These are phyloP conservation scores for Melinaea menophilus DNA, from an alignment of 2,888 invertebrate species.

Conservation along the genomic window DNA sequence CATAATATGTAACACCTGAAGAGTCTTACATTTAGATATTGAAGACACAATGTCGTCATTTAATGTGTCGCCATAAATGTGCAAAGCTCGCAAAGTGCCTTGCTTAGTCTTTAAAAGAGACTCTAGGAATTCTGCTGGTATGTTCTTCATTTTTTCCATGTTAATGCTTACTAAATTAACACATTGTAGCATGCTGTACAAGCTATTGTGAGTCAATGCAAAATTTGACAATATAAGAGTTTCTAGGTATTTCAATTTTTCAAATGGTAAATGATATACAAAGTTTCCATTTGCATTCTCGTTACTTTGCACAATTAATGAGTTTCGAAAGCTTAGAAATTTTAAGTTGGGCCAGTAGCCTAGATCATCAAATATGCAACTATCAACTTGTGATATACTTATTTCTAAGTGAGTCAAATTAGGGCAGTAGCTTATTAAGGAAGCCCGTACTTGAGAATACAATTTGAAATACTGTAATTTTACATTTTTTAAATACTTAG, in stretches of 20 bases:
- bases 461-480: constrained; percentile 76
- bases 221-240: constrained; percentile 71
- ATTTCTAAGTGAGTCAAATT: constrained; percentile 75
- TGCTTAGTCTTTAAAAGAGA: constrained; percentile 66
- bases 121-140: constrained; percentile 71
- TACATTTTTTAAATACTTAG: constrained; percentile 73
- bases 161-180: constrained; percentile 70
- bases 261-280: constrained; percentile 73
- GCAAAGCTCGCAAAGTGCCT: constrained; percentile 59
- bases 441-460: constrained; percentile 72
- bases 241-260: constrained; percentile 64
- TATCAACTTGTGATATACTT: constrained; percentile 75
- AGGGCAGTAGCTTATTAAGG: constrained; percentile 71
- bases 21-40: constrained; percentile 64
- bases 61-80: constrained; percentile 73
- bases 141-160: constrained; percentile 77
- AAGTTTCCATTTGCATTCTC: constrained; percentile 71
- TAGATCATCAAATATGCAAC: constrained; percentile 74
- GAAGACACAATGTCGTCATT: constrained; percentile 70
- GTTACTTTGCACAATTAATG: constrained; percentile 67
- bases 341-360: constrained; percentile 71
- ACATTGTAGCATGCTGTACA: constrained; percentile 72
- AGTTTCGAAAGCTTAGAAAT: constrained; percentile 74
- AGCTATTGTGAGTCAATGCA: constrained; percentile 68
- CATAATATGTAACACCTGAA: constrained; percentile 72